Base-by-base conservation (phyloP, 1,140 invertebrate genomes). In the Lepeophtheirus salmonis region DNA sequence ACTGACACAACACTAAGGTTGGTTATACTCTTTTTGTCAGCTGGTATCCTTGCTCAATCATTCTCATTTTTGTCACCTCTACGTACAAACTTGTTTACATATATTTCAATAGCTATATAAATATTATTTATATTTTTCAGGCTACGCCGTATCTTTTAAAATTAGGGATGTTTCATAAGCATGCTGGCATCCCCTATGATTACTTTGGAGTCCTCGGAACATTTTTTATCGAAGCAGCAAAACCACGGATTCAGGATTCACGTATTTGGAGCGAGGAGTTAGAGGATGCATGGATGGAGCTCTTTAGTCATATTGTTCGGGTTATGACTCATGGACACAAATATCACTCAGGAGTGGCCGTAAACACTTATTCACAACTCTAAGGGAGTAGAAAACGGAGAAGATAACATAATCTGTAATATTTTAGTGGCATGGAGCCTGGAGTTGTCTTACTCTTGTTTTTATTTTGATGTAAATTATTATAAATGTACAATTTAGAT, bases 271-370 rank as follows among this genome's bases (percentile, higher is more conserved):
- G 23, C 21, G 52, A 54, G 23, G 18, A 54, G n/a, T n/a, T 22
- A 22, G 52, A 54, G 23, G 52, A 54, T 22, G 52, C 22, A 2
- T 54, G 52, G 52, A 54, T 54, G 52, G 52, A 54, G 23, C 52
- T 54, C 23, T 54, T 54, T 22, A 22, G 52, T n/a, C 52, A 54
- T 22, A 54, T 54, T 54, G 21, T 22, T 54, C 52, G 52, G 23
- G 52, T 54, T 14, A 54, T 54, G 52, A 54, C 52, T 16, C 52
- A 54, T 14, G 52, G 16, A 14, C 52, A 54, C 22, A 22, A 18
- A 54, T 22, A 54, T 14, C 23, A 54, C 22, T n/a, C n/a, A n/a
- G n/a, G n/a, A n/a, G n/a, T n/a, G n/a, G n/a, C n/a, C n/a, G n/a
- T n/a, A n/a, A n/a, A n/a, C n/a, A n/a, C n/a, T n/a, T n/a, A n/a